Evolutionary conservation across 1,140 invertebrate species (phyloP).

Genomic region (Papilio aristodemus): DNA sequence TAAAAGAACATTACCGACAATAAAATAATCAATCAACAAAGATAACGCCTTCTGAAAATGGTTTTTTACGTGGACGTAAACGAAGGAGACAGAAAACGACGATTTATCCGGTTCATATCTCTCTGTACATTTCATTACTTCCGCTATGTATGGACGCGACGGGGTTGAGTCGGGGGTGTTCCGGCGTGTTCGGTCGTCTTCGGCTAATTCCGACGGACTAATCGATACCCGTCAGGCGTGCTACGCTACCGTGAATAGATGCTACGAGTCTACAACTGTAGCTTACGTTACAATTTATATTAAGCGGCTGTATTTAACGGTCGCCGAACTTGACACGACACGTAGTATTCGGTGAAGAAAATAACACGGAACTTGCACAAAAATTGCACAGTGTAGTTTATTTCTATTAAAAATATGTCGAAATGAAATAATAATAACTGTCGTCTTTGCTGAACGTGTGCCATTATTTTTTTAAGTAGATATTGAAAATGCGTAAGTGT

Average conservation of each 20-base stretch:
- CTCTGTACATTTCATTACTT: constrained; percentile 79
- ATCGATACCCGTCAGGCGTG: constrained; percentile 71
- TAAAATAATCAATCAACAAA: constrained; percentile 23
- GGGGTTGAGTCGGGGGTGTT: constrained; percentile 49
- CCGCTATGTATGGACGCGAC: constrained; percentile 70
- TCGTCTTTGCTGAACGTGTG: no score
- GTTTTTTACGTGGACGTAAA: constrained; percentile 59
- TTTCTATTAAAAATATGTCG: no score
- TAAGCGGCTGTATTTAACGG: constrained; percentile 56
- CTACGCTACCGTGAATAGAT: constrained; percentile 64
- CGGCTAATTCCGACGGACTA: constrained; percentile 60
- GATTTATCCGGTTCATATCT: constrained; percentile 78
- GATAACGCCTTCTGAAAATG: constrained; percentile 56
- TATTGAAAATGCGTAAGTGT: no score
- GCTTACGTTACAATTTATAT: constrained; percentile 58
- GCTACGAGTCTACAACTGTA: constrained; percentile 70
- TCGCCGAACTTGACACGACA: constrained; percentile 51
- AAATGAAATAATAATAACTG: no score
- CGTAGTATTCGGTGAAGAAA: constrained; percentile 4
- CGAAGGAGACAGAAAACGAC: constrained; percentile 72
- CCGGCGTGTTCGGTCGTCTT: constrained; percentile 54
- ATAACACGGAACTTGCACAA: not conserved
- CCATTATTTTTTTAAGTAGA: no score
- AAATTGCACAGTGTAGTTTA: not conserved
- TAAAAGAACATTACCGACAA: not conserved